These are phyloP conservation scores for Thaumatotibia leucotreta DNA, from an alignment of 1,140 invertebrate species.

Conservation along the genomic window DNA sequence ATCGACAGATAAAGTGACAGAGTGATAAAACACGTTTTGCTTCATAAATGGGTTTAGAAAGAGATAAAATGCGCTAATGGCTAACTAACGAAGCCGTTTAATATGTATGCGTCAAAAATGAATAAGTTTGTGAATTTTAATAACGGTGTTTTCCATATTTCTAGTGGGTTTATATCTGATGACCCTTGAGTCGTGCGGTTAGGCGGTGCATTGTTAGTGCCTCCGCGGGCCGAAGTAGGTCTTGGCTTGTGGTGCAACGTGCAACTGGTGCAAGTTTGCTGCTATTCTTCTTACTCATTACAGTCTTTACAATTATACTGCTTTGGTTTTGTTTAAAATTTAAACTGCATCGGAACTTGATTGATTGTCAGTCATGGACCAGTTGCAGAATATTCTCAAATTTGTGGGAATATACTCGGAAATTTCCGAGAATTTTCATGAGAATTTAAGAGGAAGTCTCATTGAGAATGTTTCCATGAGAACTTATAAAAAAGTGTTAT, in stretches of 20 bases:
- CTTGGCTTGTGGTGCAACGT: background rate
- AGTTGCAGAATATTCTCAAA: too few species aligned
- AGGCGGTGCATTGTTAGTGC: background rate
- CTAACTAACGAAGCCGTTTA: background rate
- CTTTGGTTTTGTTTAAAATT: background rate
- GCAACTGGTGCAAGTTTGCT: background rate
- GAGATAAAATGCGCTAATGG: background rate
- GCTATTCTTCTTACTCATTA: background rate
- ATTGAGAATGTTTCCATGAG: too few species aligned
- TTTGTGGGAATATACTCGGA: too few species aligned
- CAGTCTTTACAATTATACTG: background rate
- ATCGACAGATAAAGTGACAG: conserved; percentile 7
- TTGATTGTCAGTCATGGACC: too few species aligned
- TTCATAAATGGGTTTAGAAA: background rate
- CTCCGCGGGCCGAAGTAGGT: background rate
- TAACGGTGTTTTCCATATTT: background rate
- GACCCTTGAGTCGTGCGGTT: background rate
- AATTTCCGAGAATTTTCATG: too few species aligned
- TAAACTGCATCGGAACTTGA: too few species aligned
- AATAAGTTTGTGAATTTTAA: background rate
- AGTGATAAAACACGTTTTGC: conserved; percentile 3
- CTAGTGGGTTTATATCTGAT: background rate
- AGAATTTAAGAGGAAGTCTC: too few species aligned
- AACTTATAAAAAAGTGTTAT: too few species aligned
- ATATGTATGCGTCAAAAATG: background rate